Conservation (phyloP, 2,888 invertebrate species). For the Acanthopleura granulata region DNA sequence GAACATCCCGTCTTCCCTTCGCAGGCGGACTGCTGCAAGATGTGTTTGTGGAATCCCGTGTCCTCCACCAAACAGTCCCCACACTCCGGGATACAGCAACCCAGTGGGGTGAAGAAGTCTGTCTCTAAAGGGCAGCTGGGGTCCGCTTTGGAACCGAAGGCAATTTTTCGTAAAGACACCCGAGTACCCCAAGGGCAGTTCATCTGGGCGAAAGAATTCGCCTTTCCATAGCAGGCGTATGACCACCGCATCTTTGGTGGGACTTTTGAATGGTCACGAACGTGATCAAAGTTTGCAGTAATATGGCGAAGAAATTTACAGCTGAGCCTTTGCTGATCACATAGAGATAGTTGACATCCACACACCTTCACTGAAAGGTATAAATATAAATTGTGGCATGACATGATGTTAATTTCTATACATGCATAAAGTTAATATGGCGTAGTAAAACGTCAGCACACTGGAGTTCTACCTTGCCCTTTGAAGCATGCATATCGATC, state of each 20-base stretch:
- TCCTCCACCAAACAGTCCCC: constrained; percentile 13
- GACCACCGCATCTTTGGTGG: background rate
- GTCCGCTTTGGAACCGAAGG: constrained; percentile 1
- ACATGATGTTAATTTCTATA: too few species aligned
- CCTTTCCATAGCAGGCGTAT: constrained; percentile 9
- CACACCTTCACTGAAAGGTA: too few species aligned
- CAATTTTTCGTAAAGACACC: background rate
- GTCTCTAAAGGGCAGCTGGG: constrained; percentile 7
- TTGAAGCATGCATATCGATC: too few species aligned
- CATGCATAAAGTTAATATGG: too few species aligned
- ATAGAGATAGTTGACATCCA: too few species aligned
- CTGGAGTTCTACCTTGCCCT: too few species aligned
- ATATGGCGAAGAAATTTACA: too few species aligned
- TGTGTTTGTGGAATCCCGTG: background rate
- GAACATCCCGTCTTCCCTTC: constrained; percentile 7
- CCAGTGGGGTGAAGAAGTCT: background rate
- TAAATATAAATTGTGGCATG: too few species aligned
- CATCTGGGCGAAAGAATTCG: constrained; percentile 11
- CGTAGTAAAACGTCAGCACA: too few species aligned
- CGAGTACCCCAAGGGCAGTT: background rate
- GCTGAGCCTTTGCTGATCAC: too few species aligned
- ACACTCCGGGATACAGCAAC: constrained; percentile 10
- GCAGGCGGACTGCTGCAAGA: background rate
- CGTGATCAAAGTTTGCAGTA: too few species aligned
- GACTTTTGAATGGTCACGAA: background rate